Conservation (phyloP, 2,113 vertebrate species). For the Eurystomus gularis region DNA sequence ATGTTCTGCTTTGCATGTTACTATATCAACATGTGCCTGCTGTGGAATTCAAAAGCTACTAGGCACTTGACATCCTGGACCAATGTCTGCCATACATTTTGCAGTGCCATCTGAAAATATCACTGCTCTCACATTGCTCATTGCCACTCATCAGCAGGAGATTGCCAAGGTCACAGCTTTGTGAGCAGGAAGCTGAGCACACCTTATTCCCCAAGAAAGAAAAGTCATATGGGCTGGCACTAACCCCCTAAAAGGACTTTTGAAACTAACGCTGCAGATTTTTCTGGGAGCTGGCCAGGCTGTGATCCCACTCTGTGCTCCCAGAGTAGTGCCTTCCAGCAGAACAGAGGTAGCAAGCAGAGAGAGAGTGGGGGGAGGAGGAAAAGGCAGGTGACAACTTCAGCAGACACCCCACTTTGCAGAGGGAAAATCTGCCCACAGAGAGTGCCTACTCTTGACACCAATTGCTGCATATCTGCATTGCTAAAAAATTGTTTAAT, state of each 20-base stretch:
- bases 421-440: neutral
- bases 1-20: neutral
- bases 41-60: neutral
- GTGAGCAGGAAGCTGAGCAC: neutral
- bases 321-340: neutral
- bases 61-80: neutral
- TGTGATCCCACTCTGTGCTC: neutral
- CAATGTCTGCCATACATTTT: neutral
- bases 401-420: neutral
- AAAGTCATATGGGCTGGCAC: neutral
- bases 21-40: neutral
- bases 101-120: neutral
- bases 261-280: neutral
- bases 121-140: neutral
- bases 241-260: rapidly evolving
- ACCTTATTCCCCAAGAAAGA: neutral
- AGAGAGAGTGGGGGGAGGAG: neutral
- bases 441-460: neutral
- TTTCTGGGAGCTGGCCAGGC: neutral
- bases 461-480: neutral
- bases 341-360: neutral
- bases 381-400: neutral
- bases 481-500: neutral
- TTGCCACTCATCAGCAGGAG: neutral
- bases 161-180: neutral